Evolutionary conservation across 1,140 invertebrate genomes (phyloP).

Genomic region (Aphaenogaster rudis): DNA sequence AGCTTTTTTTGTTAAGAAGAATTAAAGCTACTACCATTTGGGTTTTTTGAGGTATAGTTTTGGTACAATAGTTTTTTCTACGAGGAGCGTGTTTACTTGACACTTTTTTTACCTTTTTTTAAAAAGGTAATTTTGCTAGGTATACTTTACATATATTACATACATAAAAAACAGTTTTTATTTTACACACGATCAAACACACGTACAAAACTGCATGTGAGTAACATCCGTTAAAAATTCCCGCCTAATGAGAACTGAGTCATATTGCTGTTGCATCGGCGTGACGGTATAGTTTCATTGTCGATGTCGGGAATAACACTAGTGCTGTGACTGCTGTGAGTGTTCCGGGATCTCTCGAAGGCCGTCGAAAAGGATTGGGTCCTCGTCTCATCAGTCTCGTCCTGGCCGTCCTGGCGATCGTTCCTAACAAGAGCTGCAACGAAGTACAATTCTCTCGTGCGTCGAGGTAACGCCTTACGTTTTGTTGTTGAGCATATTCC

Average conservation of each 20-base stretch:
- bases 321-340: neutral
- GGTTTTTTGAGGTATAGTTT: too few species aligned
- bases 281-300: neutral
- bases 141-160: neutral
- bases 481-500: neutral
- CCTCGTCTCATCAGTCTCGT: neutral
- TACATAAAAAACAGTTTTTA: neutral
- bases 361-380: too few species aligned
- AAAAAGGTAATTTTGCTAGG: too few species aligned
- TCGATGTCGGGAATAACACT: neutral
- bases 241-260: neutral
- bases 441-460: neutral
- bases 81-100: too few species aligned
- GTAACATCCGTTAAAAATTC: neutral
- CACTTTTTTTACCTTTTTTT: too few species aligned
- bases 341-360: neutral
- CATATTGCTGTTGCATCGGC: neutral
- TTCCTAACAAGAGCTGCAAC: neutral
- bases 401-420: too few species aligned
- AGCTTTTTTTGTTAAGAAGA: too few species aligned
- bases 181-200: neutral
- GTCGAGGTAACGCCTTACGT: neutral
- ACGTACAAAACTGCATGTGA: neutral
- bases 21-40: too few species aligned
- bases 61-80: too few species aligned